Conservation (phyloP, 2,888 invertebrate species). For the Proisotoma minuta region DNA sequence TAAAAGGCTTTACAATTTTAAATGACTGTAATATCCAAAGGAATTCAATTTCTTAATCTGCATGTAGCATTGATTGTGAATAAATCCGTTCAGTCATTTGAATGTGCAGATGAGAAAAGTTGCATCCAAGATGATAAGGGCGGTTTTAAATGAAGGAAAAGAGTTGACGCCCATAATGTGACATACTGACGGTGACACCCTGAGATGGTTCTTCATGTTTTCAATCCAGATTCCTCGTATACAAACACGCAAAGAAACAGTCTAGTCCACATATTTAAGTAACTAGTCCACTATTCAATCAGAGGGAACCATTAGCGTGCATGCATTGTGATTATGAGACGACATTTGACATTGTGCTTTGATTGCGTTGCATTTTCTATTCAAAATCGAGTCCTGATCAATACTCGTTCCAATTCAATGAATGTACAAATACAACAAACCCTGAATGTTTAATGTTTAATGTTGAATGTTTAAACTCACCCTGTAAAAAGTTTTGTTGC, state of each 20-base stretch:
- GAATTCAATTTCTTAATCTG: too few species aligned
- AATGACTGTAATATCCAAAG: too few species aligned
- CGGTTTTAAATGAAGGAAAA: constrained; percentile 32
- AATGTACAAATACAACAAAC: too few species aligned
- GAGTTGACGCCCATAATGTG: constrained; percentile 46
- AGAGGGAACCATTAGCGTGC: background rate
- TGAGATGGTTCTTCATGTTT: constrained; percentile 8
- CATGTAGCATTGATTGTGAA: too few species aligned
- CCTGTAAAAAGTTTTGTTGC: too few species aligned
- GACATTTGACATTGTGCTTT: background rate
- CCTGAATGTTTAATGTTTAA: too few species aligned
- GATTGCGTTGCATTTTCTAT: background rate
- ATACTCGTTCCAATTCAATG: background rate
- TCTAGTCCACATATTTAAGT: background rate
- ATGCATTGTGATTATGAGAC: background rate
- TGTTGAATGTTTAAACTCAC: too few species aligned
- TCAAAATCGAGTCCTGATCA: background rate
- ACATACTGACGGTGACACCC: constrained; percentile 48
- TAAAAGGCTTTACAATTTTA: background rate
- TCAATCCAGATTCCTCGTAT: constrained; percentile 18
- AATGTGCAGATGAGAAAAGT: too few species aligned
- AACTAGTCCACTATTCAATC: background rate
- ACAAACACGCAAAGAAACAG: constrained; percentile 8
- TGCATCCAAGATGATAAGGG: constrained; percentile 38
- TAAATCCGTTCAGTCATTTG: too few species aligned